Base-by-base conservation (phyloP, 2,797 vertebrate genomes). In the Echiichthys vipera region DNA sequence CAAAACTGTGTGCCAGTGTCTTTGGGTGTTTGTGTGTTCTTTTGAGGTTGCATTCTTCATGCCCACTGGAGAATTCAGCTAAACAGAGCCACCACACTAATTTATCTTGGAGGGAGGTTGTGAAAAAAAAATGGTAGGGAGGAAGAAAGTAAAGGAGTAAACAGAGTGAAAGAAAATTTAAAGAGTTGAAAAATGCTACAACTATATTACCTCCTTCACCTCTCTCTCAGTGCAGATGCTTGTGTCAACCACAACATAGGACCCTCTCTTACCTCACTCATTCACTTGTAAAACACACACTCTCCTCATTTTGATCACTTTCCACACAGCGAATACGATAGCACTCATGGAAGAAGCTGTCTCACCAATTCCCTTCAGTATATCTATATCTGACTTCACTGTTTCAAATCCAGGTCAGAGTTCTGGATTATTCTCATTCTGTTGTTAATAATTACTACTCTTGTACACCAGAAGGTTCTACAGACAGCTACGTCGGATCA, bases 21-120 rank as follows among this genome's bases (percentile, higher is more conserved):
- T 69, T 66, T 43, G 29, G 25, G 49, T 45, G 63, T 55, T 54
- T 69, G 76, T 71, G 73, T 80, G 70, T 73, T 70, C 63, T 51
- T 81, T 54, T 56, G 70, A 76, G 80, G 76, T 68, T 27, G 37
- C 80, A 78, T 81, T 90, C 62, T 72, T 83, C 62, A 46, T 18
- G 53, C 53, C 71, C 85, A 42, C 80, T 65, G 71, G 86, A 90
- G 81, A 78, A 64, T 77, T 87, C 65, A 39, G 22, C 80, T 43
- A 71, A 88, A 85, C 57, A 70, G 37, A 86, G 83, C 64, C 61
- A 54, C 65, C 65, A 68, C 37, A 25, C 51, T 78, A 74, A 88
- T 91, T 88, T 82, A 88, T 90, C 76, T 82, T 73, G 53, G 68
- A 78, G 65, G 50, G 74, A 80, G 62, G 37, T 32, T 14, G 37